A percentile compares a stretch with the other conserved stretches of the same genome.
Evolutionary conservation across 2,113 vertebrate species (phyloP).

Genomic region (Misgurnus mizolepis): DNA sequence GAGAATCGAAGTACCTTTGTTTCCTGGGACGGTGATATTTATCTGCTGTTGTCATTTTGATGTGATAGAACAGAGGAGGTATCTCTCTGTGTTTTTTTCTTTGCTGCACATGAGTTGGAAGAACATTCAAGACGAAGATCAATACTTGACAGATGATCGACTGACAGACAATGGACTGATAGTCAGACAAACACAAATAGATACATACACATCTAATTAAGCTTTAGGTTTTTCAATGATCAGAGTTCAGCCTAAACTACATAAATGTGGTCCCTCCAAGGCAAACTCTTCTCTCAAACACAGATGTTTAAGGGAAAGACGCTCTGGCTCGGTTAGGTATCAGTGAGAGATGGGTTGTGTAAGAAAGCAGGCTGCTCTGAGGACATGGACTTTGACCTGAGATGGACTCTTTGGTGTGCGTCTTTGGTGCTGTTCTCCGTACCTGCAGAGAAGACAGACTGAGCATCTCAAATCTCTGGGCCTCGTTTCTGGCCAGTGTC

Average conservation of each 20-base stretch:
- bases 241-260: neutral
- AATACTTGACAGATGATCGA: neutral
- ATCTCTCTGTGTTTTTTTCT: conserved; percentile 8
- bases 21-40: conserved; percentile 37
- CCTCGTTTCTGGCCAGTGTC: conserved; percentile 33
- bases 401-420: neutral
- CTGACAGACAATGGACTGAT: neutral
- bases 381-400: conserved; percentile 31
- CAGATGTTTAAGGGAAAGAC: neutral
- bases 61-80: conserved; percentile 21
- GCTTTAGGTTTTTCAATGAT: neutral
- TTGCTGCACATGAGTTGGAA: conserved; percentile 17
- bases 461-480: conserved; percentile 38
- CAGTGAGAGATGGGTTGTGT: neutral
- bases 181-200: neutral
- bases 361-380: conserved; percentile 6
- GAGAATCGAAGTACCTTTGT: conserved; percentile 28
- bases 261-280: neutral
- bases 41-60: conserved; percentile 31
- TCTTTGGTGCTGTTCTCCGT: conserved; percentile 22
- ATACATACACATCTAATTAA: too few species aligned
- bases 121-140: conserved; percentile 14
- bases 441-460: conserved; percentile 29
- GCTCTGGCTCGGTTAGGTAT: neutral
- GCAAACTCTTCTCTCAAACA: neutral